A percentile compares a stretch with the other conserved stretches of the same genome.
Evolutionary conservation across 2,113 vertebrate genomes (phyloP).

Genomic region (Pomatostomus ruficeps): DNA sequence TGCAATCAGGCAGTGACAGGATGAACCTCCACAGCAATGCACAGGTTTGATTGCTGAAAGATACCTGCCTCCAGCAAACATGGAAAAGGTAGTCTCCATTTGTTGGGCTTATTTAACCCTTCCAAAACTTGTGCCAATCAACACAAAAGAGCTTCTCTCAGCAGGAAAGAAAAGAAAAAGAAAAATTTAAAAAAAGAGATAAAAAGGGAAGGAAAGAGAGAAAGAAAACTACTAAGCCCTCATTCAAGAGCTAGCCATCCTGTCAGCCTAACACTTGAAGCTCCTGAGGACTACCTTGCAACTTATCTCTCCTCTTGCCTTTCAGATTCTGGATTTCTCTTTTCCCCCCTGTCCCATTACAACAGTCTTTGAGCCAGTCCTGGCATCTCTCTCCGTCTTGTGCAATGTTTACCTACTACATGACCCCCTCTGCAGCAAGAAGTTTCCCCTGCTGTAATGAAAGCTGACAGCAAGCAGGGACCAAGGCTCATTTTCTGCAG

Average conservation of each 20-base stretch:
- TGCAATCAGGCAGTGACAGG: background rate
- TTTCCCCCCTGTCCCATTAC: background rate
- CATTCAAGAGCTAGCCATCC: background rate
- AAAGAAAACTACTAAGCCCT: background rate
- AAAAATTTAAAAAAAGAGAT: accelerated
- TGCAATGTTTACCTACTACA: background rate
- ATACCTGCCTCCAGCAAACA: constrained; percentile 10
- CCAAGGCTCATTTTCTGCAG: constrained; percentile 11
- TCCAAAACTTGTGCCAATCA: constrained; percentile 4
- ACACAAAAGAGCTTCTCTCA: constrained; percentile 19
- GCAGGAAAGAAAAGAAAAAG: background rate
- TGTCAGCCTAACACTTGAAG: background rate
- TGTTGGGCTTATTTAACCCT: constrained; percentile 23
- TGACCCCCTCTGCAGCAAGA: background rate
- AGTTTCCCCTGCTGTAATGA: constrained; percentile 18
- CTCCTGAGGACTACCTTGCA: background rate
- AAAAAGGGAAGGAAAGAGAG: background rate
- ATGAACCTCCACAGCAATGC: background rate
- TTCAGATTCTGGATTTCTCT: background rate
- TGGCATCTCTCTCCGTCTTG: background rate
- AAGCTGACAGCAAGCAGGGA: constrained; percentile 23
- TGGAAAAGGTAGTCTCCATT: background rate
- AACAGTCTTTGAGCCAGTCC: background rate
- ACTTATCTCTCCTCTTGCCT: background rate
- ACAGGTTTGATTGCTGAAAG: background rate